phyloP scores from a whole-genome alignment of 2,888 invertebrate genomes.

The Pterostichus niger region DNA sequence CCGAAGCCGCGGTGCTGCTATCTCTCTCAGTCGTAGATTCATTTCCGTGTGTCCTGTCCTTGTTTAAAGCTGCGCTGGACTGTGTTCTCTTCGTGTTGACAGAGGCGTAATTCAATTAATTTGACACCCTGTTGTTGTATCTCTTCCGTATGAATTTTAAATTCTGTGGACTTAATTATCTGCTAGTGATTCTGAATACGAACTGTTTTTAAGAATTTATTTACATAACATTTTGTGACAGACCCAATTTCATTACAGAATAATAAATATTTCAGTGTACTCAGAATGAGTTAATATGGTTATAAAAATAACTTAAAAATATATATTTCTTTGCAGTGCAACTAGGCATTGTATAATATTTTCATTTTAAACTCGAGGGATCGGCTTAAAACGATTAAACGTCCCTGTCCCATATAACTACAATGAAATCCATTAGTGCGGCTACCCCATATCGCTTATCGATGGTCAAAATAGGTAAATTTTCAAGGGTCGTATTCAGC shows the following conservation, averaged over 20 bases:
- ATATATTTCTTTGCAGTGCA: no score
- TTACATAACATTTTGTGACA: neutral
- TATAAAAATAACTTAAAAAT: no score
- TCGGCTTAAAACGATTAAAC: no score
- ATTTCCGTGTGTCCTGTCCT: slow-evolving; percentile 4
- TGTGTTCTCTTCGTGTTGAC: slow-evolving; percentile 34
- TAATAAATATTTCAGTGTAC: no score
- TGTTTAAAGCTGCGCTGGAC: neutral
- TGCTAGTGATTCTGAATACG: slow-evolving; percentile 49
- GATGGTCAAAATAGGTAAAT: no score
- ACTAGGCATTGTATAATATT: no score
- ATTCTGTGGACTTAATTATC: slow-evolving; percentile 52
- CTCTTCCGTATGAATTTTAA: slow-evolving; percentile 50
- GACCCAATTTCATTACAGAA: neutral
- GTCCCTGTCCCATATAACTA: no score
- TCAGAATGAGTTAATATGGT: no score
- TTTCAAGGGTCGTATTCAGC: no score
- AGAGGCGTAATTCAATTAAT: slow-evolving; percentile 55
- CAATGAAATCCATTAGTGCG: no score
- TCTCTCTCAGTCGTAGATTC: neutral
- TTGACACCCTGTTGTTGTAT: slow-evolving; percentile 52
- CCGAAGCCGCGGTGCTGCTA: neutral
- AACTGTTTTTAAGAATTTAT: slow-evolving; percentile 25
- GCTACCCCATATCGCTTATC: no score
- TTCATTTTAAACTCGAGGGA: no score